Conservation (phyloP, 2,797 vertebrate species). For the Neostethus bicornis region DNA sequence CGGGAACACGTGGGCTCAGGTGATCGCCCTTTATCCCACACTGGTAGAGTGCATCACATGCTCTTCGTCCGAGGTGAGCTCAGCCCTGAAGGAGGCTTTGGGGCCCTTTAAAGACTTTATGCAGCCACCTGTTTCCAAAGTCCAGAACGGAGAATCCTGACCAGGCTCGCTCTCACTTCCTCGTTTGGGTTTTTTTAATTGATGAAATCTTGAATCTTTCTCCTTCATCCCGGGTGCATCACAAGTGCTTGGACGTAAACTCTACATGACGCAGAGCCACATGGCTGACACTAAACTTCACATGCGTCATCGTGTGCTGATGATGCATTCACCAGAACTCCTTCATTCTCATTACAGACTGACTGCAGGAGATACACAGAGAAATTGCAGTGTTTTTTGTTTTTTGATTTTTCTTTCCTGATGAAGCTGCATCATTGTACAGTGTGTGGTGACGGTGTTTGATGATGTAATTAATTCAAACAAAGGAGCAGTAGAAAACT, state of each 20-base stretch:
- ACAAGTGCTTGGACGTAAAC: slow-evolving; percentile 55
- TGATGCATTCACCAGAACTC: slow-evolving; percentile 12
- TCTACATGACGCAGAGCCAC: slow-evolving; percentile 37
- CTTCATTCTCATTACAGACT: slow-evolving; percentile 72
- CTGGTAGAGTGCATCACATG: slow-evolving; percentile 98
- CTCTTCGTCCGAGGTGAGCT: slow-evolving; percentile 95
- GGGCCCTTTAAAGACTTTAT: slow-evolving; percentile 99
- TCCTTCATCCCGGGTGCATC: slow-evolving; percentile 70
- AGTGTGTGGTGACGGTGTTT: slow-evolving; percentile 89
- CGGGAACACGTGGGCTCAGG: slow-evolving; percentile 94
- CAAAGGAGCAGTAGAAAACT: slow-evolving; percentile 73
- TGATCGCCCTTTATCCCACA: slow-evolving; percentile 96
- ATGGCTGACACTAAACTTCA: slow-evolving; percentile 37
- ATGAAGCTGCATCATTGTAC: slow-evolving; percentile 86
- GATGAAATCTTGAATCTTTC: slow-evolving; percentile 79
- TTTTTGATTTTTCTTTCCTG: slow-evolving; percentile 55
- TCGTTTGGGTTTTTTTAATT: slow-evolving; percentile 68
- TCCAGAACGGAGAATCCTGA: slow-evolving; percentile 98
- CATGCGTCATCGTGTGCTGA: slow-evolving; percentile 57
- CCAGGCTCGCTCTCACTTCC: slow-evolving; percentile 53
- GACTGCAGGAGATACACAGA: slow-evolving; percentile 78
- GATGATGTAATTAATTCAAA: slow-evolving; percentile 85
- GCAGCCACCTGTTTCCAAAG: slow-evolving; percentile 93
- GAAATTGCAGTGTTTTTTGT: slow-evolving; percentile 78
- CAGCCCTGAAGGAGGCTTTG: slow-evolving; percentile 95